A percentile compares a stretch with the other conserved stretches of the same genome.
phyloP scores from a whole-genome alignment of 2,888 invertebrate species.

The Hydriomena furcata region DNA sequence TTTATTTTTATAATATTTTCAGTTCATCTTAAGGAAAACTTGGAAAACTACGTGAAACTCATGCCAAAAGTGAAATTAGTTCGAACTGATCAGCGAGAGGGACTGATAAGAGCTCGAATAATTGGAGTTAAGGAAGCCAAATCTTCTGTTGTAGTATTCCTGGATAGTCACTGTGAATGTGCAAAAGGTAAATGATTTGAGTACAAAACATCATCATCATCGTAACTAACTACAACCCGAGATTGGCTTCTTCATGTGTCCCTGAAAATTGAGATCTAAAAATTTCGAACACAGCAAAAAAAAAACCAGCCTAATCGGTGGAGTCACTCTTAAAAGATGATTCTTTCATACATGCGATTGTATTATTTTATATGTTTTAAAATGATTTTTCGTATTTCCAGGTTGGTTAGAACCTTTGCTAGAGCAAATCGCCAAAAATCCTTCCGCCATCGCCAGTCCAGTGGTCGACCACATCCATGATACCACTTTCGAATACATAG shows the following conservation, averaged over 20 bases:
- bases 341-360: too few relatives aligned
- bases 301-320: too few relatives aligned
- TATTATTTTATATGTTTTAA: too few relatives aligned
- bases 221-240: too few relatives aligned
- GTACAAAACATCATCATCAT: too few relatives aligned
- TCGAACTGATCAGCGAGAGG: conserved; percentile 92
- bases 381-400: conserved; percentile 48
- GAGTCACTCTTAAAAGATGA: too few relatives aligned
- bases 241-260: too few relatives aligned
- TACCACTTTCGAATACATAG: conserved; percentile 93
- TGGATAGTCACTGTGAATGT: conserved; percentile 99
- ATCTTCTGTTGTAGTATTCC: conserved; percentile 93
- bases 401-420: conserved; percentile 96
- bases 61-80: conserved; percentile 95
- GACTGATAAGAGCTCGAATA: conserved; percentile 95
- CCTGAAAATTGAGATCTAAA: too few relatives aligned
- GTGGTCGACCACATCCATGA: conserved; percentile 96
- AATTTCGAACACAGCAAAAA: too few relatives aligned
- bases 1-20: too few relatives aligned
- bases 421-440: conserved; percentile 89
- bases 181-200: conserved; percentile 91
- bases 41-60: conserved; percentile 92
- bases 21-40: conserved; percentile 92
- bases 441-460: conserved; percentile 93
- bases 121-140: conserved; percentile 90